Base-by-base conservation (phyloP, 2,888 invertebrate genomes). In the Tinea semifulvella region DNA sequence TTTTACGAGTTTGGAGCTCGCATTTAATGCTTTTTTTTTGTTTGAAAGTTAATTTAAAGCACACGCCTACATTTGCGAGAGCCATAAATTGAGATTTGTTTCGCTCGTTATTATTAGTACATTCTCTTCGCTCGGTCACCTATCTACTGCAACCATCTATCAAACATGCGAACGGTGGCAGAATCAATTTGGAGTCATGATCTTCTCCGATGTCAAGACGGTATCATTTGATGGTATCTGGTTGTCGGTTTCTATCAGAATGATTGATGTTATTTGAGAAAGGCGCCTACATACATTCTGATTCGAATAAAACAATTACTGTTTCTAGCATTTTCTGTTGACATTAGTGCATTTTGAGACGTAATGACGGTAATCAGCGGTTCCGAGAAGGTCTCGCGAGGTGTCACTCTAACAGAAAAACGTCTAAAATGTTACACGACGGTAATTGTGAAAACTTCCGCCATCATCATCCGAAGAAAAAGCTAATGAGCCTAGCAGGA, bases 341-440 rank as follows among this genome's bases (percentile, higher is more conserved):
- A 55, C 50, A 55, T 56, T 55, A 52, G 52, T 50, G 49, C 46
- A 50, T 49, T 47, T 50, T 46, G 6, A 26, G 6, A 5, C 13
- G 51, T 54, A 56, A 53, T 54, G 49, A 53, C 52, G 28, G 52
- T 50, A 56, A 59, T 58, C 50, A 45, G 43, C 48, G 51, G 48
- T 54, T 55, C 56, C 50, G 49, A 58, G 54, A 55, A 59, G 50
- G 47, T 43, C 4, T 36, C 7, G 13, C 31, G 31, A 31, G 31
- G 31, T 13, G 31, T 31, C 25, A 5, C 25, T 22, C 8, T 7
- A 36, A 36, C 36, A 36, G 35, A 36, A 36, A 36, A 36, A 36
- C 35, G 18, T 18, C 36, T 36, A 14, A 36, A 36, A 36, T 17
- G 16, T 36, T 36, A 16, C 36, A 36, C 36, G n/a, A 35, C 35